phyloP scores from a whole-genome alignment of 2,888 invertebrate species.

The Noctua comes region DNA sequence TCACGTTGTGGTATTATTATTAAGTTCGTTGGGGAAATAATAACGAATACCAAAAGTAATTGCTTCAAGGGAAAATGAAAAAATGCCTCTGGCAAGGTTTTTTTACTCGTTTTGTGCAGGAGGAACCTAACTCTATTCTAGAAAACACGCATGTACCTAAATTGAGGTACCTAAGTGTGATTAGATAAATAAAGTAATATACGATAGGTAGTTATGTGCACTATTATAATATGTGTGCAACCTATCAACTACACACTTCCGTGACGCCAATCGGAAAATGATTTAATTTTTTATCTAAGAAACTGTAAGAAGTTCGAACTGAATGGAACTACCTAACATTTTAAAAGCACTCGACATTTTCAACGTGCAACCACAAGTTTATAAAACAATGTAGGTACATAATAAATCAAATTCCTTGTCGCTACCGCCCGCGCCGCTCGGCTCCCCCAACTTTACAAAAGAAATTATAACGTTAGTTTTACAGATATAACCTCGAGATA shows the following conservation, averaged over 20 bases:
- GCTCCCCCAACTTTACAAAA: conserved; percentile 23
- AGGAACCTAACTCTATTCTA: too few relatives aligned
- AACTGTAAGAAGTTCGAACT: not conserved
- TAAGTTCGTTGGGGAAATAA: conserved; percentile 42
- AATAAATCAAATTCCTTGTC: conserved; percentile 25
- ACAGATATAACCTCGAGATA: conserved; percentile 51
- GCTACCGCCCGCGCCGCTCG: not conserved
- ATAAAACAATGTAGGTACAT: conserved; percentile 17
- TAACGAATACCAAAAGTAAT: conserved; percentile 39
- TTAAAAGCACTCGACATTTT: conserved; percentile 25
- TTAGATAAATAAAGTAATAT: not conserved
- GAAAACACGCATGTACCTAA: not conserved
- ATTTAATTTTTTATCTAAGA: not conserved
- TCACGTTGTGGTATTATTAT: conserved; percentile 42
- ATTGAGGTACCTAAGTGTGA: not conserved
- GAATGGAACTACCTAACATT: not conserved
- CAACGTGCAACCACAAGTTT: conserved; percentile 1
- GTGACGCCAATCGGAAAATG: not conserved
- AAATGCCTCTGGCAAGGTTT: not conserved
- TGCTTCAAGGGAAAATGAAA: conserved; percentile 20
- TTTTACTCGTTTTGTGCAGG: not conserved
- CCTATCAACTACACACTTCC: too few relatives aligned
- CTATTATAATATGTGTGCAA: not conserved
- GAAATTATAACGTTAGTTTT: conserved; percentile 34
- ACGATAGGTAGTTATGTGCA: not conserved